Base-by-base conservation (phyloP, 2,797 vertebrate genomes). In the Sylvilagus floridanus region DNA sequence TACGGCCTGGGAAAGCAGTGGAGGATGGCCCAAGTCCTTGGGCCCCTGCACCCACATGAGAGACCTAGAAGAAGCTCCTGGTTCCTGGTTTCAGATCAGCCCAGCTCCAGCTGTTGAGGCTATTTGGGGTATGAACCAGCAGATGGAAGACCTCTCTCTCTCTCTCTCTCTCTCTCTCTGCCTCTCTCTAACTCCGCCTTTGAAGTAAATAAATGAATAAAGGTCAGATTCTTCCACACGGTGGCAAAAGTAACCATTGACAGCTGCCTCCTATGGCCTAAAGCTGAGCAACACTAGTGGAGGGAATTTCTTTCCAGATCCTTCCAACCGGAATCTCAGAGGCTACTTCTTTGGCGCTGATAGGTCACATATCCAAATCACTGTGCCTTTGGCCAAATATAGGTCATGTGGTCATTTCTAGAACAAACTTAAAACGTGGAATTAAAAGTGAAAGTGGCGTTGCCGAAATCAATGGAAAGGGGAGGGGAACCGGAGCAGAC, bases 281-380 rank as follows among this genome's bases (percentile, higher is more conserved):
- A 65, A 87, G 54, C 54, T 66, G n/a, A 95, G 76, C 35, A 81
- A 71, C 62, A 50, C 26, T 52, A 42, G 19, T 50, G 16, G 75
- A 60, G 65, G 66, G 50, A 4, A 14, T 24, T 73, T 93, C 71
- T 96, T 60, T 83, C 77, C 78, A 81, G 63, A 81, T 90, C 50
- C 35, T 82, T 93, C 35, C 28, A 75, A 26, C 32, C 11, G 60
- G 89, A 79, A 68, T 88, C 68, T 26, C 78, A 90, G 47, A 32
- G 35, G 54, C 6, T 13, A 90, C 71, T 14, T 10, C 30, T 14
- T 32, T 68, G 69, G 14, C 21, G 32, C 75, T 76, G 54, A 65
- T 26, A 50, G n/a, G 32, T 78, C 76, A 32, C 28, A 76, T 77
- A 47, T 54, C 54, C 63, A 37, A 76, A 63, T 77, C 71, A 75